Conservation (phyloP, 2,113 vertebrate species). For the Thunnus maccoyii region DNA sequence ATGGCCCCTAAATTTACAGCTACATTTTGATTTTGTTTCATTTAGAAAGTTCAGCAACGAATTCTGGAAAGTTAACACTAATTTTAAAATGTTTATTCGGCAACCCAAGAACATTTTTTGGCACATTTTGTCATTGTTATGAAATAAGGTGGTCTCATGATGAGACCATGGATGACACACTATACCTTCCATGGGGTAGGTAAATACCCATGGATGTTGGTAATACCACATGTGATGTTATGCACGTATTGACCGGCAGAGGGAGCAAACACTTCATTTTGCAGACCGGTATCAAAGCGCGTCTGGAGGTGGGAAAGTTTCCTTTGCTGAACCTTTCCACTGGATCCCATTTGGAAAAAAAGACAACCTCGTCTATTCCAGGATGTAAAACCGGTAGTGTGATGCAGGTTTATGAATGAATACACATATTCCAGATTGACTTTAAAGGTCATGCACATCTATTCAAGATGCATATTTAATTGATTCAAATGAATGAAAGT, state of each 20-base stretch:
- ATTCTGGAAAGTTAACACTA: neutral
- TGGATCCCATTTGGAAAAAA: neutral
- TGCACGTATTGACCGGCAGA: slow-evolving; percentile 26
- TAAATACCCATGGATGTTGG: no score
- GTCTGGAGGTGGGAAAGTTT: neutral
- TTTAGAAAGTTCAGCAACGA: neutral
- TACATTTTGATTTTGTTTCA: neutral
- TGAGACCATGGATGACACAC: neutral
- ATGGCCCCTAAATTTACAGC: neutral
- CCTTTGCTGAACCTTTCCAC: neutral
- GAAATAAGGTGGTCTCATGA: neutral
- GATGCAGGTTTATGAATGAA: neutral
- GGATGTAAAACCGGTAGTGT: neutral
- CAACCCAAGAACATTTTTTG: neutral
- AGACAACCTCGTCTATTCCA: neutral
- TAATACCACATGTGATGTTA: neutral
- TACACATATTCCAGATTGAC: neutral
- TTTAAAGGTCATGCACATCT: neutral
- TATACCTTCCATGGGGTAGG: neutral
- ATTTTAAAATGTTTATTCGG: no score
- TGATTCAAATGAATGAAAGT: neutral
- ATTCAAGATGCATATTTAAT: neutral
- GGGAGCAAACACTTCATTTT: slow-evolving; percentile 36
- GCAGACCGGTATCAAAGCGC: neutral
- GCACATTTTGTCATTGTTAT: neutral